These are phyloP conservation scores for Acleris laterana DNA, from an alignment of 2,888 invertebrate genomes.

Conservation along the genomic window DNA sequence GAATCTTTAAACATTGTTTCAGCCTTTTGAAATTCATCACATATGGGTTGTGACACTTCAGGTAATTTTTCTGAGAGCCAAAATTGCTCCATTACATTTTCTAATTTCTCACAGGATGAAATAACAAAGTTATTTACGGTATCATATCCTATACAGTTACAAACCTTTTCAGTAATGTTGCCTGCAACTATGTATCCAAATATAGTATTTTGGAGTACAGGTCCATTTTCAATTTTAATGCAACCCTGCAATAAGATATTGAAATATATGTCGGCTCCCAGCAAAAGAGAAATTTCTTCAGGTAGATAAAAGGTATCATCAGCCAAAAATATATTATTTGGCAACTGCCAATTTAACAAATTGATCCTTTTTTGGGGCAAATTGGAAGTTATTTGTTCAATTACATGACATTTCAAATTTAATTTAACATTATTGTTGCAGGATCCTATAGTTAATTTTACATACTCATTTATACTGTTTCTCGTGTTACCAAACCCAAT, in stretches of 20 bases:
- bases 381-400: slow-evolving; percentile 25
- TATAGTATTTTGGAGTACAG: slow-evolving; percentile 39
- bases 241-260: slow-evolving; percentile 26
- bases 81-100: slow-evolving; percentile 41
- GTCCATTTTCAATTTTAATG: slow-evolving; percentile 33
- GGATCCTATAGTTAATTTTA: slow-evolving; percentile 16
- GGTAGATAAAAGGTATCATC: slow-evolving; percentile 31
- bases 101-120: slow-evolving; percentile 35
- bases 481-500: slow-evolving; percentile 33
- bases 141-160: not conserved
- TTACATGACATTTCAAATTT: slow-evolving; percentile 31
- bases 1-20: slow-evolving; percentile 28
- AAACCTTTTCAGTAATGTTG: slow-evolving; percentile 12
- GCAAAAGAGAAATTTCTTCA: slow-evolving; percentile 34
- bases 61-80: slow-evolving; percentile 40
- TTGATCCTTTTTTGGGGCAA: slow-evolving; percentile 30
- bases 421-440: slow-evolving; percentile 25
- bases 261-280: slow-evolving; percentile 40
- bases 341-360: slow-evolving; percentile 10
- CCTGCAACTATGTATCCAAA: slow-evolving; percentile 40
- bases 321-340: slow-evolving; percentile 20
- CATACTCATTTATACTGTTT: slow-evolving; percentile 31
- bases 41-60: slow-evolving; percentile 9
- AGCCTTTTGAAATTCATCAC: slow-evolving; percentile 20
- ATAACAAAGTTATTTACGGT: slow-evolving; percentile 29